Percentiles rank a stretch among this genome's conserved stretches.
phyloP scores from a whole-genome alignment of 92 coral and sea anemone species.

The Actinernus sp. region DNA sequence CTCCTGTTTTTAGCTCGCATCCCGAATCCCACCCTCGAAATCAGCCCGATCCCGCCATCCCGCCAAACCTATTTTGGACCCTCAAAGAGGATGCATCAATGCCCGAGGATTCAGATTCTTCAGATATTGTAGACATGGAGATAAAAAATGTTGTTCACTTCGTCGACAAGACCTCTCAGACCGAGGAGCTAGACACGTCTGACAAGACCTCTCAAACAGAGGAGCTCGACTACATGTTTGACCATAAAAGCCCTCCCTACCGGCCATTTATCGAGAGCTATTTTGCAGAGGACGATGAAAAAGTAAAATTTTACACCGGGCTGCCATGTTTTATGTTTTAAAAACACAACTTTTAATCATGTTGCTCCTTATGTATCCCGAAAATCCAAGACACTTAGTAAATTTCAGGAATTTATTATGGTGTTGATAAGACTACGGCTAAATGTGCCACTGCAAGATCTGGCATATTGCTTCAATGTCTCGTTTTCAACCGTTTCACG shows the following conservation, averaged over 20 bases:
- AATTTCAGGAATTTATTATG: slow-evolving; percentile 46
- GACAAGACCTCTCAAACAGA: slow-evolving; percentile 31
- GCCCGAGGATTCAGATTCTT: slow-evolving; percentile 2
- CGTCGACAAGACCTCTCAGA: slow-evolving; percentile 26
- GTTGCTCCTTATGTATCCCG: slow-evolving; percentile 26
- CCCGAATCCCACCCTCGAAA: too few relatives aligned
- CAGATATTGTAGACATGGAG: slow-evolving; percentile 5
- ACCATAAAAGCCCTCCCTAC: neutral
- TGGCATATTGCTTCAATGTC: slow-evolving; percentile 49
- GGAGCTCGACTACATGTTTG: slow-evolving; percentile 4
- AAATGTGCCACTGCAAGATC: slow-evolving; percentile 45
- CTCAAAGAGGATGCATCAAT: neutral
- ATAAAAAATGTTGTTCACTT: slow-evolving; percentile 24
- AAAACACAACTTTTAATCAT: slow-evolving; percentile 13
- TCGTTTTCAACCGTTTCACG: slow-evolving; percentile 46
- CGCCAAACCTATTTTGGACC: too few relatives aligned
- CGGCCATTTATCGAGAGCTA: slow-evolving; percentile 12
- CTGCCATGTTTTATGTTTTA: too few relatives aligned
- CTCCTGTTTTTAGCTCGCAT: too few relatives aligned
- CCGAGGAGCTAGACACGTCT: slow-evolving; percentile 11
- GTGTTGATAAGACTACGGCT: slow-evolving; percentile 42
- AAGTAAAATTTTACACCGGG: slow-evolving; percentile 52
- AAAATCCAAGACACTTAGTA: slow-evolving; percentile 10
- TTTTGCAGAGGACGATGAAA: slow-evolving; percentile 46
- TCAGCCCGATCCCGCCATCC: too few relatives aligned